phyloP scores from a whole-genome alignment of 1,140 invertebrate species.

The Platyscapa corneri region DNA sequence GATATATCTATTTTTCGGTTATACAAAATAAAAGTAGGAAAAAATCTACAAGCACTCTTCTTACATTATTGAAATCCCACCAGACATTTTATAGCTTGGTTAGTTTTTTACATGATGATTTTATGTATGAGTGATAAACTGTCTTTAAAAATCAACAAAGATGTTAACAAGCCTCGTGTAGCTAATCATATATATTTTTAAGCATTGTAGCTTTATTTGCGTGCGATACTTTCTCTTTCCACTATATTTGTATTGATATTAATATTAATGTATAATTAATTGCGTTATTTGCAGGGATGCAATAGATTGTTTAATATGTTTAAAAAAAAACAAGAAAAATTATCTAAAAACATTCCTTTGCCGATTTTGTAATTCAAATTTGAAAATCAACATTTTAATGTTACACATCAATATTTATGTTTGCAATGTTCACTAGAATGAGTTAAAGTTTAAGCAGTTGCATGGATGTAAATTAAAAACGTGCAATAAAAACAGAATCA shows the following conservation, averaged over 20 bases:
- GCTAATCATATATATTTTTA: background rate
- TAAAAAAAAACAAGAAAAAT: background rate
- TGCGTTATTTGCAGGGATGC: background rate
- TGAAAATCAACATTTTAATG: slow-evolving; percentile 7
- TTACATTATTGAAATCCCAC: background rate
- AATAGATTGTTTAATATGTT: background rate
- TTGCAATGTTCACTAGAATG: background rate
- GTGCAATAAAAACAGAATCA: background rate
- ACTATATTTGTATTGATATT: background rate
- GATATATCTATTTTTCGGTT: too few species aligned
- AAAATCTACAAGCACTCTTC: background rate
- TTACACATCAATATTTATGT: background rate
- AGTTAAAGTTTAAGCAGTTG: background rate
- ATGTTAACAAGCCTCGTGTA: background rate
- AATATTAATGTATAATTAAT: background rate
- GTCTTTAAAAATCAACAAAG: background rate
- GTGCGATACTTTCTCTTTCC: background rate
- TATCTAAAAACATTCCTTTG: background rate
- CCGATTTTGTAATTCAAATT: background rate
- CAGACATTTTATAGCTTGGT: background rate
- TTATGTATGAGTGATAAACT: background rate
- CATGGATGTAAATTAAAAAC: background rate
- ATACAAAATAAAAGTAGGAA: too few species aligned
- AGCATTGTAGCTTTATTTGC: background rate
- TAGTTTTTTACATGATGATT: background rate